These are phyloP conservation scores for Lepisosteus osseus DNA, from an alignment of 2,113 vertebrate genomes.

Conservation along the genomic window DNA sequence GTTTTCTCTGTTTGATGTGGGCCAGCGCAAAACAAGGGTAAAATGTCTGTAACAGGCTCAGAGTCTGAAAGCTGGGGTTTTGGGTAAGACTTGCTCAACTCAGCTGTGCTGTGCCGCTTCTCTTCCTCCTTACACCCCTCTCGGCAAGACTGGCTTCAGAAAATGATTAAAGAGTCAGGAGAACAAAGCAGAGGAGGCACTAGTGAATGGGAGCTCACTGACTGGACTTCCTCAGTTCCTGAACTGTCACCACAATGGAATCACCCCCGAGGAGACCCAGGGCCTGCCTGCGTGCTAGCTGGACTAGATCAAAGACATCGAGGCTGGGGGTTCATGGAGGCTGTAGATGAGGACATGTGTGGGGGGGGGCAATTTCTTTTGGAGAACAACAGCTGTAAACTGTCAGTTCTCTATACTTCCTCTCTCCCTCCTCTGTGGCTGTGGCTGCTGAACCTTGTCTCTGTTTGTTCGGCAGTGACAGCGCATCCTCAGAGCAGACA, in stretches of 20 bases:
- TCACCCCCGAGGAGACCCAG: background rate
- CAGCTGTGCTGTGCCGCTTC: background rate
- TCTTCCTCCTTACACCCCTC: background rate
- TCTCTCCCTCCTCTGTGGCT: background rate
- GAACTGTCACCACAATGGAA: background rate
- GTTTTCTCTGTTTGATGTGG: background rate
- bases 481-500: background rate
- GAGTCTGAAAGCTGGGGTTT: no score
- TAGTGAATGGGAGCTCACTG: background rate
- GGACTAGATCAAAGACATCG: no score
- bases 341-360: background rate
- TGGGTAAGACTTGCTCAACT: no score
- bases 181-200: background rate
- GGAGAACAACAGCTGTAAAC: background rate
- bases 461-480: background rate
- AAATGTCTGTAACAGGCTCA: background rate
- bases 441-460: background rate
- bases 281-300: background rate
- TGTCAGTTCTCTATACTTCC: conserved; percentile 3
- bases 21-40: background rate
- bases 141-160: background rate
- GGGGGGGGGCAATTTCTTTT: background rate
- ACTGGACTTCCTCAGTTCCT: background rate
- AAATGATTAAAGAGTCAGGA: conserved; percentile 12
- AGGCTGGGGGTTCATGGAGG: background rate